Evolutionary conservation across 2,797 vertebrate species (phyloP).

Genomic region (Leptoclinus maculatus): DNA sequence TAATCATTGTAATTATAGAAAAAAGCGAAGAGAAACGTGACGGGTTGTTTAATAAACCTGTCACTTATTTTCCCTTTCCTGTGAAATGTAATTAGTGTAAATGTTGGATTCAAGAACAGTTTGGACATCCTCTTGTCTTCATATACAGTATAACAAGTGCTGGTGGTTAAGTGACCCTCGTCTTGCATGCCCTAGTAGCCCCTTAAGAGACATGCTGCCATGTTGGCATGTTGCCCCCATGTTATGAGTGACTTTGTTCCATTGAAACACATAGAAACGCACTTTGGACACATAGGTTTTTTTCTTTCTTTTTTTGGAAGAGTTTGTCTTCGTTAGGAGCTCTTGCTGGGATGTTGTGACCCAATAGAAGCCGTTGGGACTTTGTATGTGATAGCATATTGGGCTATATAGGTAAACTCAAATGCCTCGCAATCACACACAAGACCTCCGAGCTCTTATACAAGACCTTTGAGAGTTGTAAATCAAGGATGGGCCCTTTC

Average conservation of each 20-base stretch:
- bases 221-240: background rate
- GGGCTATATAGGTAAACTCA: constrained; percentile 41
- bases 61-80: background rate
- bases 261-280: background rate
- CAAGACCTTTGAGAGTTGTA: constrained; percentile 63
- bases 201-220: background rate
- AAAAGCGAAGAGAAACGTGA: background rate
- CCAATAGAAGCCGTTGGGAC: constrained; percentile 20
- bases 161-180: background rate
- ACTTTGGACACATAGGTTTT: background rate
- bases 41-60: background rate
- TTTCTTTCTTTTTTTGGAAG: background rate
- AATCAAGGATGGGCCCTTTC: constrained; percentile 57
- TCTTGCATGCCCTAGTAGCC: background rate
- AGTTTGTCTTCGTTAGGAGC: background rate
- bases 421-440: background rate
- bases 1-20: constrained; percentile 3
- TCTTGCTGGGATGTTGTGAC: background rate
- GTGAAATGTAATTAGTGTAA: background rate
- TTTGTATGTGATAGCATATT: constrained; percentile 35
- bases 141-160: background rate
- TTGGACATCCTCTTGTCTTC: background rate
- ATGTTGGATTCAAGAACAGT: background rate
- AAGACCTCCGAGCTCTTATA: constrained; percentile 54
- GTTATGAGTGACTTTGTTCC: background rate